Conservation (phyloP, 2,888 invertebrate genomes). For the Ecliptopera silaceata region DNA sequence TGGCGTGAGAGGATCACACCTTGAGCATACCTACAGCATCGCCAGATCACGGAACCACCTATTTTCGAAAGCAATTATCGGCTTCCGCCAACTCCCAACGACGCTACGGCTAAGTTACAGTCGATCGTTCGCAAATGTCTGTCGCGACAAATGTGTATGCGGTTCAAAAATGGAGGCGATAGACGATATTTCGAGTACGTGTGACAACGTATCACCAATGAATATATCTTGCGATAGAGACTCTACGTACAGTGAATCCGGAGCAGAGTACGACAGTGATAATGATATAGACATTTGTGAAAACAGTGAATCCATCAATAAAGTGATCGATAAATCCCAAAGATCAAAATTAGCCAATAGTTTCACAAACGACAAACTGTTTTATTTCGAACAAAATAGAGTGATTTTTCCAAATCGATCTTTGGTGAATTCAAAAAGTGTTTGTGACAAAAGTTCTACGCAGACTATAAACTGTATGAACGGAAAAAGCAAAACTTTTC, state of each 20-base stretch:
- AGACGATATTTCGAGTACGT: constrained; percentile 75
- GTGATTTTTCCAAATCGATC: constrained; percentile 54
- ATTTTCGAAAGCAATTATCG: constrained; percentile 80
- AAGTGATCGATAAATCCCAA: constrained; percentile 41
- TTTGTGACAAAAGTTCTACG: constrained; percentile 46
- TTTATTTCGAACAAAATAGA: constrained; percentile 55
- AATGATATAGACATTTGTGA: constrained; percentile 80
- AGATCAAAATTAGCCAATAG: constrained; percentile 42
- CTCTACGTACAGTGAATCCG: constrained; percentile 56
- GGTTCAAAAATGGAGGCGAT: constrained; percentile 57
- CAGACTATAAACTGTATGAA: constrained; percentile 52
- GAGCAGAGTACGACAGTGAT: constrained; percentile 72
- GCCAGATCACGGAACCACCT: constrained; percentile 68
- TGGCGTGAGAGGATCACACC: constrained; percentile 65
- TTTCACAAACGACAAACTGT: constrained; percentile 51
- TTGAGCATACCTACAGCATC: constrained; percentile 72
- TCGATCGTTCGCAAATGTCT: constrained; percentile 22
- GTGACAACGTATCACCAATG: constrained; percentile 56
- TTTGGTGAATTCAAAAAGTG: constrained; percentile 47
- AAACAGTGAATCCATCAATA: constrained; percentile 58
- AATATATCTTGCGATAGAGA: constrained; percentile 50
- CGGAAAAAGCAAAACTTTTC: constrained; percentile 78
- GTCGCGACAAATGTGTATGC: constrained; percentile 7
- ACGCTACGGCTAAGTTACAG: constrained; percentile 46
- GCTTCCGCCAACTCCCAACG: constrained; percentile 51